Base-by-base conservation (phyloP, 2,113 vertebrate genomes). In the Hippocampus mohnikei region DNA sequence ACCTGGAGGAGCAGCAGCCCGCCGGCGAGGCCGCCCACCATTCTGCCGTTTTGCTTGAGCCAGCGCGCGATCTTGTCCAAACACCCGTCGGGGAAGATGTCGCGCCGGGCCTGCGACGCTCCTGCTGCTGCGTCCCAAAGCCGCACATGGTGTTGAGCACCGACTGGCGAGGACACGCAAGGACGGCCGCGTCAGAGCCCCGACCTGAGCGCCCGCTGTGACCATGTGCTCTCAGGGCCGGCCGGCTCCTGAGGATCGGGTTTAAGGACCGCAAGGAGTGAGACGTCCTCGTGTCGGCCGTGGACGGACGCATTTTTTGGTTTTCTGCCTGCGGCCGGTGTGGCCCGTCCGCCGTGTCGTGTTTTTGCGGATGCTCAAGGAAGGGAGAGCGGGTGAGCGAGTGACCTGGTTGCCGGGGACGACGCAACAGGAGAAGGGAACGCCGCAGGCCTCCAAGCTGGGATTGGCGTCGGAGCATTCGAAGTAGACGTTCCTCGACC, bases 381-480 rank as follows among this genome's bases (percentile, higher is more conserved):
- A 44, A 64, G 20, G 4, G 8, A 1, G 27, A 2, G 37, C 23
- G 25, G 62, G 72, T 44, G 11, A 44, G 42, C 3, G 12, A 25
- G 18, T 71, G 33, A 94, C 93, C 92, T 94, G 89, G 74, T 86
- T 90, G n/a, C 75, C 75, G 9, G 72, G 75, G 0, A 5, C 74
- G 56, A 86, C 20, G 67, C 93, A 95, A 82, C 93, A 95, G 68
- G 94, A 95, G 83, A 92, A 94, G 9, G 94, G 94, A 15, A 94
- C 94, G 0, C 92, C 94, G 27, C 93, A 94, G 53, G 87, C 88
- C 74, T 95, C 94, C 71, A 93, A 74, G 58, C 94, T 94, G 61
- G 92, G 94, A 67, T 95, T 94, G 11, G 78, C 75, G 13, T 89
- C 89, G 0, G 48, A 84, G 29, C 93, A 94, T 41, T 89, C 21